phyloP scores from a whole-genome alignment of 2,797 vertebrate species.

The Characodon lateralis region DNA sequence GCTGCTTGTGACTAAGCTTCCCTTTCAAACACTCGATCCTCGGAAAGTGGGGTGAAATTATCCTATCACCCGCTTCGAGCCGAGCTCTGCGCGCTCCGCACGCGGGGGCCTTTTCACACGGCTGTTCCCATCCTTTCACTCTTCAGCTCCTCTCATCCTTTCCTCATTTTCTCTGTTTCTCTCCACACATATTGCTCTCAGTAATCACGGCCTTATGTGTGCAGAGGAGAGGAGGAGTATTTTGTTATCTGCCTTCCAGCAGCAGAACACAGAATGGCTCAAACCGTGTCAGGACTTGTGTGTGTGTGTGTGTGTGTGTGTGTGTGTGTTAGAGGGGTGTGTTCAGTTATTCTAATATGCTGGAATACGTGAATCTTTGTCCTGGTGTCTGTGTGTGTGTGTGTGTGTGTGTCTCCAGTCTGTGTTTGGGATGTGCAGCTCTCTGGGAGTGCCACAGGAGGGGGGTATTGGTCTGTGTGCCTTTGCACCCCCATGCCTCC shows the following conservation, averaged over 20 bases:
- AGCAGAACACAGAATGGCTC: conserved; percentile 58
- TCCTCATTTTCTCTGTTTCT: conserved; percentile 37
- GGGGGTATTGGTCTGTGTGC: conserved; percentile 76
- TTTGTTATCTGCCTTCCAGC: conserved; percentile 71
- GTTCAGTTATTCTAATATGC: background rate
- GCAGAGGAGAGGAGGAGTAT: conserved; percentile 40
- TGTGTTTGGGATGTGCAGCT: conserved; percentile 68
- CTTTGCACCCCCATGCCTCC: conserved; percentile 34
- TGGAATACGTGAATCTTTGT: conserved; percentile 9
- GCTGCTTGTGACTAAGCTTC: conserved; percentile 38
- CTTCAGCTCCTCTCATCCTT: conserved; percentile 29
- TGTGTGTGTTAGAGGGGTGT: background rate
- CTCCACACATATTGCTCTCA: conserved; percentile 58
- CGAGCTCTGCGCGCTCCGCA: conserved; percentile 26
- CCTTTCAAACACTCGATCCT: conserved; percentile 55
- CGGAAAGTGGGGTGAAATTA: conserved; percentile 35
- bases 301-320: conserved; percentile 1
- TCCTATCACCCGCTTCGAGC: conserved; percentile 35
- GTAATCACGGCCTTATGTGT: conserved; percentile 67
- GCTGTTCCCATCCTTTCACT: conserved; percentile 29
- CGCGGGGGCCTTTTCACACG: conserved; percentile 25
- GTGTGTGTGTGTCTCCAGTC: background rate
- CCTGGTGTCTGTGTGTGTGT: background rate
- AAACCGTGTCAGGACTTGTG: conserved; percentile 28
- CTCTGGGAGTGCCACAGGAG: conserved; percentile 79